Conservation (phyloP, 2,113 vertebrate species). For the Neolamprologus falcicula region DNA sequence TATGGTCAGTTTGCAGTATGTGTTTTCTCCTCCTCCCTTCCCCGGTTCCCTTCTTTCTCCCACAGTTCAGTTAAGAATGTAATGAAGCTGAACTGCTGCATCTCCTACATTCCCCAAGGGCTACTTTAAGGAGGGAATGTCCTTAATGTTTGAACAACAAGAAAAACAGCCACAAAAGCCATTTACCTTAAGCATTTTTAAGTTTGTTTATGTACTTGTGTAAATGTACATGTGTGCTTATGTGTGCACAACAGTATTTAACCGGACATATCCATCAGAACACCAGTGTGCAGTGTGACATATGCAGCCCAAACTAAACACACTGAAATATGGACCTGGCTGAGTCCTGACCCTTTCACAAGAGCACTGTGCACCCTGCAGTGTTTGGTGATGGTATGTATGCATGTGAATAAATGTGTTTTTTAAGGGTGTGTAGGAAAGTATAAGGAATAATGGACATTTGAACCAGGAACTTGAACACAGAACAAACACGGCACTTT, state of each 20-base stretch:
- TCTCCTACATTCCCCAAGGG: not conserved
- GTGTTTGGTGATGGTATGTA: not conserved
- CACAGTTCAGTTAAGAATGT: conserved; percentile 19
- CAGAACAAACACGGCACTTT: conserved; percentile 37
- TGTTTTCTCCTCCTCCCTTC: not conserved
- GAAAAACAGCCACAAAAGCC: conserved; percentile 11
- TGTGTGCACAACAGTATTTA: conserved; percentile 38
- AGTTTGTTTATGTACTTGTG: not conserved
- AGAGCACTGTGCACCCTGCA: not conserved
- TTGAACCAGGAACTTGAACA: conserved; percentile 17
- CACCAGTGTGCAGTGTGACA: conserved; percentile 59
- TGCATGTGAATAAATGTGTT: conserved; percentile 7
- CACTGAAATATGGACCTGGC: conserved; percentile 62
- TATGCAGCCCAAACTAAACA: conserved; percentile 77
- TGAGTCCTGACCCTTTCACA: conserved; percentile 30
- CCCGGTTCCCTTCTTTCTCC: not conserved
- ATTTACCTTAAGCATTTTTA: conserved; percentile 10
- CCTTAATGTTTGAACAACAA: conserved; percentile 23
- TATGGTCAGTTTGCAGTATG: not conserved
- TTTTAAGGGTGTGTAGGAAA: conserved; percentile 21
- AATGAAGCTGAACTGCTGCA: conserved; percentile 30
- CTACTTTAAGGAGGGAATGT: not conserved
- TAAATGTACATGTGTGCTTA: not conserved
- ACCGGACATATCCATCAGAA: conserved; percentile 77
- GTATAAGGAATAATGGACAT: conserved; percentile 23